phyloP scores from a whole-genome alignment of 2,888 invertebrate genomes.

The Cantharis nigra region DNA sequence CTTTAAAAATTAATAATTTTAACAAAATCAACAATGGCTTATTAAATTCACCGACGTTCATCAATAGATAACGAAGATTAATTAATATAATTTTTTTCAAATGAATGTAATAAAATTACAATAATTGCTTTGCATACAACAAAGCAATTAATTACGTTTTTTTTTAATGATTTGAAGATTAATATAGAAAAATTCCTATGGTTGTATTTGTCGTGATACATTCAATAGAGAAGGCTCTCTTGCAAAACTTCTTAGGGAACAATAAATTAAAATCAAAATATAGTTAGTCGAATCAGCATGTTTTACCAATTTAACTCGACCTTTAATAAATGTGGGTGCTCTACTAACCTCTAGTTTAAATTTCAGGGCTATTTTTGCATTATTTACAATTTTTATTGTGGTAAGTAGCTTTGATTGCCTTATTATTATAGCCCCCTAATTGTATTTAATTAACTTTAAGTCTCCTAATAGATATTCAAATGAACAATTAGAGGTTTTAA shows the following conservation, averaged over 20 bases:
- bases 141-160: not conserved
- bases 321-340: constrained; percentile 11
- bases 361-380: constrained; percentile 15
- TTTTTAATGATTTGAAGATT: not conserved
- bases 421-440: not conserved
- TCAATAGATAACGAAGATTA: constrained; percentile 1
- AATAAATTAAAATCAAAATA: constrained; percentile 9
- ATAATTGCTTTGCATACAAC: not conserved
- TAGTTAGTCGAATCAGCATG: constrained; percentile 6
- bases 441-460: not conserved
- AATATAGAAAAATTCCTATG: constrained; percentile 5
- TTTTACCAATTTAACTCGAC: constrained; percentile 10
- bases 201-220: constrained; percentile 13
- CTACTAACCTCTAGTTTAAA: constrained; percentile 12
- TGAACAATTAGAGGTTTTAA: not conserved
- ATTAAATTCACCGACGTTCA: not conserved
- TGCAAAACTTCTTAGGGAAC: constrained; percentile 10
- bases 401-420: not conserved
- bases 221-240: constrained; percentile 20
- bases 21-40: not conserved
- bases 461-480: not conserved
- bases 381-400: not conserved
- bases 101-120: not conserved
- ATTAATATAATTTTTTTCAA: not conserved
- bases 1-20: not conserved